phyloP scores from a whole-genome alignment of 2,797 vertebrate species.

The Sebastes alutus region DNA sequence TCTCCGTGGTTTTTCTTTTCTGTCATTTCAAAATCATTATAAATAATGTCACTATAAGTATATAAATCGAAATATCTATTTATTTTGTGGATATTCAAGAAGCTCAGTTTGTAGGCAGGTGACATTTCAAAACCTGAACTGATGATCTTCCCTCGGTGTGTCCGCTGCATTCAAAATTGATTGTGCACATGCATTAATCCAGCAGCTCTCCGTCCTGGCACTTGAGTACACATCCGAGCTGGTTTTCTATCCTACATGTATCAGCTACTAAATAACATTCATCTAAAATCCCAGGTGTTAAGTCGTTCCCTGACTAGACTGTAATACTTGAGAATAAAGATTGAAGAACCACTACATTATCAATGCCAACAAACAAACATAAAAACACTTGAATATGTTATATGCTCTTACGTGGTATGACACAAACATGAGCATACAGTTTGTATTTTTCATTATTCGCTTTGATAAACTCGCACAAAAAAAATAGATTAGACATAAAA shows the following conservation, averaged over 20 bases:
- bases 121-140: slow-evolving; percentile 4
- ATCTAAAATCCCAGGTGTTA: background rate
- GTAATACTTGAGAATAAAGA: background rate
- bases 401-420: background rate
- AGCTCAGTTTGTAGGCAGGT: background rate
- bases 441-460: background rate
- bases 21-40: background rate
- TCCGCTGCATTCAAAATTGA: slow-evolving; percentile 21
- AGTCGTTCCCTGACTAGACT: background rate
- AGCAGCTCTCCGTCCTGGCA: slow-evolving; percentile 18
- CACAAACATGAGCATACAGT: background rate
- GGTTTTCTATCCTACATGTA: background rate
- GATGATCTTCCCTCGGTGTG: background rate
- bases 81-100: background rate
- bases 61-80: background rate
- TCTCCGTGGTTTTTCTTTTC: background rate
- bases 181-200: slow-evolving; percentile 28
- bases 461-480: background rate
- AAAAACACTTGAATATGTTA: background rate
- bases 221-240: background rate
- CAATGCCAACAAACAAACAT: background rate
- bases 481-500: background rate
- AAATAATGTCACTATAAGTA: background rate
- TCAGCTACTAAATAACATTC: background rate
- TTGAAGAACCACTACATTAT: background rate